phyloP scores from a whole-genome alignment of 1,140 invertebrate genomes.

The Mycetomoellerius zeteki region DNA sequence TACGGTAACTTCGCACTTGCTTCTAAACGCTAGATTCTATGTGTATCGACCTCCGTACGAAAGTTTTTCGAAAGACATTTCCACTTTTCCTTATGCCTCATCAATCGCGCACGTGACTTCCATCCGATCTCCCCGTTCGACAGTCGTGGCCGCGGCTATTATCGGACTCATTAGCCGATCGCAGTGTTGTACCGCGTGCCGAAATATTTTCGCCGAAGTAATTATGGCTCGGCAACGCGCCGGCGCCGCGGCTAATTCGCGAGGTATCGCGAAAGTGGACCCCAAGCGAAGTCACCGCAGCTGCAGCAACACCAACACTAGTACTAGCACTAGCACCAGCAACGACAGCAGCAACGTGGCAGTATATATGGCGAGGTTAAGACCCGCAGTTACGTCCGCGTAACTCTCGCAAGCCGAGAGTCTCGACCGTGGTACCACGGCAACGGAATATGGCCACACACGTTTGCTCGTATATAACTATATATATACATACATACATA shows the following conservation, averaged over 20 bases:
- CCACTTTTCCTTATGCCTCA: slow-evolving; percentile 12
- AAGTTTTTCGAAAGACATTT: slow-evolving; percentile 13
- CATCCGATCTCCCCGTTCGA: slow-evolving; percentile 18
- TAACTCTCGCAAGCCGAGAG: slow-evolving; percentile 67
- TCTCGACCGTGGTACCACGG: slow-evolving; percentile 56
- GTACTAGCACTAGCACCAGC: not conserved
- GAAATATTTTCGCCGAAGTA: slow-evolving; percentile 43
- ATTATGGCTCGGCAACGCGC: slow-evolving; percentile 37
- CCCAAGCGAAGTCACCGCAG: slow-evolving; percentile 21
- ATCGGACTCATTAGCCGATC: slow-evolving; percentile 31
- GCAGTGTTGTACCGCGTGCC: not conserved
- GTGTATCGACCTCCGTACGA: not conserved
- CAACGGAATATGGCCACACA: slow-evolving; percentile 66
- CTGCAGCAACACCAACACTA: not conserved
- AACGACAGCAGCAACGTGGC: not conserved
- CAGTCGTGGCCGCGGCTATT: slow-evolving; percentile 23
- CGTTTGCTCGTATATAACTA: slow-evolving; percentile 37
- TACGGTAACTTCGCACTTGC: slow-evolving; percentile 1
- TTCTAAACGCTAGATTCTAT: not conserved
- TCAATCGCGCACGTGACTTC: slow-evolving; percentile 16
- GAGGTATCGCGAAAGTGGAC: slow-evolving; percentile 21
- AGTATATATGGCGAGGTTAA: slow-evolving; percentile 37
- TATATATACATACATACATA: not conserved
- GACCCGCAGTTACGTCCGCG: slow-evolving; percentile 64
- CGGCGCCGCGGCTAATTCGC: slow-evolving; percentile 37